Base-by-base conservation (phyloP, 2,797 vertebrate species). In the Darevskia mixta region DNA sequence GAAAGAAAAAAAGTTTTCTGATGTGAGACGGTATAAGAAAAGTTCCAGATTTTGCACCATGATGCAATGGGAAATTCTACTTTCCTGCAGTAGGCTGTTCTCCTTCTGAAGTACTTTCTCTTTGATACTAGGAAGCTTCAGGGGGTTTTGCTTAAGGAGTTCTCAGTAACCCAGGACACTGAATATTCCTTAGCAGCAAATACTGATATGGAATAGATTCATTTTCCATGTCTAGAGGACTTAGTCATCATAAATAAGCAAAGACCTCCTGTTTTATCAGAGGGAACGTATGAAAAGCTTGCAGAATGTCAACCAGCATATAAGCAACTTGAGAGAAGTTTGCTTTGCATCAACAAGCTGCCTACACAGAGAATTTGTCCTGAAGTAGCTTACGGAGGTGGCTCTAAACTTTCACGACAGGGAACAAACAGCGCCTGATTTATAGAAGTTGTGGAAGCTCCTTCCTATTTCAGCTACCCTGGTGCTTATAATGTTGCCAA, bases 321-420 rank as follows among this genome's bases (percentile, higher is more conserved):
- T 3, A 80, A 79, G 55, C 2, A 82, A 45, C 61, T 49, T 85
- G 88, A 41, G 79, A 76, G 73, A 78, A 88, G 13, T 58, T 86
- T 80, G 18, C 77, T 92, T 82, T 85, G 45, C 86, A 85, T 93
- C 83, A 86, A 61, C 67, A 86, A 92, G 79, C 89, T 90, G 86
- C 91, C 89, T 87, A 89, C 89, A 86, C 82, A 8, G 25, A 27
- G 20, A 76, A 15, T 4, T 81, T 87, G 49, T 77, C 86, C 91
- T 91, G 83, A 78, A 93, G 94, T 84, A 45, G 41, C 69, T 4
- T 58, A 45, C 0, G 10, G 83, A 85, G 78, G 9, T 80, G 89
- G 87, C 66, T 85, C 90, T 69, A 77, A 76, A 80, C 29, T n/a
- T 76, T 67, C 55, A 76, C 35, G 79, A 25, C 23, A 43, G 67